These are phyloP conservation scores for Amyelois transitella DNA, from an alignment of 1,140 invertebrate genomes.

Conservation along the genomic window DNA sequence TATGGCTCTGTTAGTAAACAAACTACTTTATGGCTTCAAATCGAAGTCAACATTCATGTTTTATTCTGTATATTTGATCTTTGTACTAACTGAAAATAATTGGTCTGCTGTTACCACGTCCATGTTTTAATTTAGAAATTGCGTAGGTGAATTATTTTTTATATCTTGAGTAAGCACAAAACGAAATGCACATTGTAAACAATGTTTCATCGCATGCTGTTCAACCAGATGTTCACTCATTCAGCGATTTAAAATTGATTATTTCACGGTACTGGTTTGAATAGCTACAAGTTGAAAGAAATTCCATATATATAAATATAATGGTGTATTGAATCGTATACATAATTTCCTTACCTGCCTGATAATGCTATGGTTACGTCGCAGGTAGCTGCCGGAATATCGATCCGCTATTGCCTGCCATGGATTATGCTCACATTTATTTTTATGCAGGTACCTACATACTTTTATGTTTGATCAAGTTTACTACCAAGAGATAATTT, in stretches of 20 bases:
- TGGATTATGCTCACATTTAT: neutral
- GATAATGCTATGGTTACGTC: conserved; percentile 29
- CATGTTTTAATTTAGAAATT: neutral
- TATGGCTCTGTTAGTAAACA: neutral
- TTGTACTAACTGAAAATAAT: neutral
- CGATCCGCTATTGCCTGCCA: conserved; percentile 8
- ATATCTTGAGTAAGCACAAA: neutral
- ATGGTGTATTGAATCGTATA: conserved; percentile 19
- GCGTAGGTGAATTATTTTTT: neutral
- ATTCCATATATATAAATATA: conserved; percentile 34
- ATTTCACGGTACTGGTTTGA: conserved; percentile 17
- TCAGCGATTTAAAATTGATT: conserved; percentile 8
- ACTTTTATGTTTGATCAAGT: neutral
- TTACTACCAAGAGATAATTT: no score
- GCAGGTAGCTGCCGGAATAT: conserved; percentile 52
- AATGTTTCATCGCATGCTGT: neutral
- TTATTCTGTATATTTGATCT: no score
- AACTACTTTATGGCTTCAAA: conserved; percentile 20
- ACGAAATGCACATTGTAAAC: neutral
- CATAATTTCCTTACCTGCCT: conserved; percentile 55
- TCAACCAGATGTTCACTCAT: conserved; percentile 35
- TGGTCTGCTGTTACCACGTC: neutral
- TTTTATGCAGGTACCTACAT: neutral
- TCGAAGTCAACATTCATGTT: conserved; percentile 12
- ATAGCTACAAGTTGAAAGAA: conserved; percentile 20